phyloP scores from a whole-genome alignment of 2,113 vertebrate genomes.

The Pygoscelis antarcticus region DNA sequence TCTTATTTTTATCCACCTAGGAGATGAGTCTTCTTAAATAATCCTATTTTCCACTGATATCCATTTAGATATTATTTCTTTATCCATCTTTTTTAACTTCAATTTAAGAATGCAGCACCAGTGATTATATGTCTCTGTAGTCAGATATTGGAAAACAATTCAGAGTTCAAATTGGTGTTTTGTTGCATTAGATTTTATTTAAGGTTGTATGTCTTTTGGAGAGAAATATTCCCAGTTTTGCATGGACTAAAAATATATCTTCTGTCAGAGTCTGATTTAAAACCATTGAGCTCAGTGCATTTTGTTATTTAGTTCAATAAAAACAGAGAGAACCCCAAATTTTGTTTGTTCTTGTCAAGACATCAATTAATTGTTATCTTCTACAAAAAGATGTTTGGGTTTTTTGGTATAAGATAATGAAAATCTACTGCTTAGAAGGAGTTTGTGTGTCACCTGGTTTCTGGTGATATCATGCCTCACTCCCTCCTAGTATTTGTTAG shows the following conservation, averaged over 20 bases:
- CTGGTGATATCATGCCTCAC: not conserved
- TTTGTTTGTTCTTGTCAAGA: not conserved
- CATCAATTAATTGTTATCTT: not conserved
- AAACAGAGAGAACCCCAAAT: not conserved
- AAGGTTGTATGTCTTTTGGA: conserved; percentile 1
- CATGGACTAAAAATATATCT: not conserved
- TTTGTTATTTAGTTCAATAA: not conserved
- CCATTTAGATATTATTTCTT: conserved; percentile 58
- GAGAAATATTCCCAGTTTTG: conserved; percentile 25
- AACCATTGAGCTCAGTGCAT: not conserved
- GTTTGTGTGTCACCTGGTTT: not conserved
- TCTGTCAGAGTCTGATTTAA: not conserved
- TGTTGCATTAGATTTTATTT: conserved; percentile 40
- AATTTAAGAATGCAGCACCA: conserved; percentile 44
- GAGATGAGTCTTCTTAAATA: conserved; percentile 58
- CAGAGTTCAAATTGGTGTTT: conserved; percentile 39
- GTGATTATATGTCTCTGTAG: not conserved
- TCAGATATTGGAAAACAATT: conserved; percentile 60
- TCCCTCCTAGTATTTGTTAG: not conserved
- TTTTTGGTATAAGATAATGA: not conserved
- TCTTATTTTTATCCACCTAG: conserved; percentile 66
- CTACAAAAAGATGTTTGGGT: not conserved
- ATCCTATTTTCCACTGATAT: conserved; percentile 52
- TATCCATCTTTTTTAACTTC: conserved; percentile 34
- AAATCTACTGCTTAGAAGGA: not conserved